Evolutionary conservation across 2,888 invertebrate genomes (phyloP).

Genomic region (Melieria picta): DNA sequence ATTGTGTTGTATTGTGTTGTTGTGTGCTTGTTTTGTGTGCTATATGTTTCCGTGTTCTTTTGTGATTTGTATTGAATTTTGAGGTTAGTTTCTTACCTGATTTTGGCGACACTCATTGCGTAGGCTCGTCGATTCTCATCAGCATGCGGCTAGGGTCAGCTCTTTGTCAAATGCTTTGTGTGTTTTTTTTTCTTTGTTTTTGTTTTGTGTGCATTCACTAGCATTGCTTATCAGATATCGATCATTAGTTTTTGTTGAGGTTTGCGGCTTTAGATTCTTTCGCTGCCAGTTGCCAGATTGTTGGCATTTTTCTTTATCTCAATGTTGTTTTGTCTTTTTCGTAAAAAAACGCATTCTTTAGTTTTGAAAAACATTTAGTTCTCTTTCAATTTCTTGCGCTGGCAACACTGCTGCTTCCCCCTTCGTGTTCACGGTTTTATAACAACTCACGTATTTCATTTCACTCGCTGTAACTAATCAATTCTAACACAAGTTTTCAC

Average conservation of each 20-base stretch:
- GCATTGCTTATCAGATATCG: constrained; percentile 39
- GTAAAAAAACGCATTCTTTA: too few relatives aligned
- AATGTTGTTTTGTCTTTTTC: too few relatives aligned
- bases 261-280: background rate
- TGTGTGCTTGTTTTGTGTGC: too few relatives aligned
- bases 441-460: too few relatives aligned
- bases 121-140: constrained; percentile 44
- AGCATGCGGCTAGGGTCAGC: constrained; percentile 50
- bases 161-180: constrained; percentile 29
- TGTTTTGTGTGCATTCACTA: background rate
- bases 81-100: background rate
- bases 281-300: background rate
- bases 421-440: too few relatives aligned
- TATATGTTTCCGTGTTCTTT: background rate
- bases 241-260: constrained; percentile 36
- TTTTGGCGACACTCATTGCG: too few relatives aligned
- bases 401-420: too few relatives aligned
- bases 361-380: too few relatives aligned
- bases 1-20: background rate
- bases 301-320: too few relatives aligned
- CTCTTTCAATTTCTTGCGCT: too few relatives aligned
- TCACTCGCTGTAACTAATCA: constrained; percentile 1
- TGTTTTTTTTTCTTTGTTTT: constrained; percentile 20
- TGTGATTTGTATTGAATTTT: background rate
- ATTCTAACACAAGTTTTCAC: constrained; percentile 33